Evolutionary conservation across 1,140 invertebrate genomes (phyloP).

Genomic region (Liolophura sinensis): DNA sequence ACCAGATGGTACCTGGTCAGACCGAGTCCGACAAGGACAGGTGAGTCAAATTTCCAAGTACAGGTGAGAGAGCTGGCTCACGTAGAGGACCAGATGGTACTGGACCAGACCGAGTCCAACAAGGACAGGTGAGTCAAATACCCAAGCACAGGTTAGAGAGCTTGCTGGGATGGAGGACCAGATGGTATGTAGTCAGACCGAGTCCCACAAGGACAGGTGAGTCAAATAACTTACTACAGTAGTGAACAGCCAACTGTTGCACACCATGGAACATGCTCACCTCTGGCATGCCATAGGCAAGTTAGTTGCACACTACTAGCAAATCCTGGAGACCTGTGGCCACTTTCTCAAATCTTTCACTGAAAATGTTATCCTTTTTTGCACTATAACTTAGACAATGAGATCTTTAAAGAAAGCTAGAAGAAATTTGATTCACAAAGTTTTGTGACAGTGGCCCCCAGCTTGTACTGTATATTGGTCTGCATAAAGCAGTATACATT

Average conservation of each 20-base stretch:
- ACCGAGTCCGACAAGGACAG: slow-evolving; percentile 92
- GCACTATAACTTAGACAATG: not conserved
- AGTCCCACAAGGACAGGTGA: slow-evolving; percentile 87
- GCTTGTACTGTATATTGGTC: too few relatives aligned
- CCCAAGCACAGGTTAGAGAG: too few relatives aligned
- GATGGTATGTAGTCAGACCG: slow-evolving; percentile 61
- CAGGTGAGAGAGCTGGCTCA: slow-evolving; percentile 82
- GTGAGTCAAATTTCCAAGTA: slow-evolving; percentile 27
- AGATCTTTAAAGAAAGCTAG: too few relatives aligned
- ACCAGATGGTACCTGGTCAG: slow-evolving; percentile 75
- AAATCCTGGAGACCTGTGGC: too few relatives aligned
- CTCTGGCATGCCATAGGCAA: too few relatives aligned
- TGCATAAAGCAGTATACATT: too few relatives aligned
- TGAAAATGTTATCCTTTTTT: not conserved
- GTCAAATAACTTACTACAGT: not conserved
- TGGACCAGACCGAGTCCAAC: slow-evolving; percentile 86
- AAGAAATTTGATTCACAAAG: too few relatives aligned
- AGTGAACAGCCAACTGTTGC: too few relatives aligned
- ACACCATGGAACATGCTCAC: too few relatives aligned
- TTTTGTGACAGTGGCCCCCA: too few relatives aligned
- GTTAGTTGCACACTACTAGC: too few relatives aligned
- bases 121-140: slow-evolving; percentile 71
- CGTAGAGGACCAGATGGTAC: slow-evolving; percentile 79
- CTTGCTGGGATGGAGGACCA: too few relatives aligned
- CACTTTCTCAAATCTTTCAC: not conserved